Conservation (phyloP, 2,113 vertebrate genomes). For the Fukomys damarensis region DNA sequence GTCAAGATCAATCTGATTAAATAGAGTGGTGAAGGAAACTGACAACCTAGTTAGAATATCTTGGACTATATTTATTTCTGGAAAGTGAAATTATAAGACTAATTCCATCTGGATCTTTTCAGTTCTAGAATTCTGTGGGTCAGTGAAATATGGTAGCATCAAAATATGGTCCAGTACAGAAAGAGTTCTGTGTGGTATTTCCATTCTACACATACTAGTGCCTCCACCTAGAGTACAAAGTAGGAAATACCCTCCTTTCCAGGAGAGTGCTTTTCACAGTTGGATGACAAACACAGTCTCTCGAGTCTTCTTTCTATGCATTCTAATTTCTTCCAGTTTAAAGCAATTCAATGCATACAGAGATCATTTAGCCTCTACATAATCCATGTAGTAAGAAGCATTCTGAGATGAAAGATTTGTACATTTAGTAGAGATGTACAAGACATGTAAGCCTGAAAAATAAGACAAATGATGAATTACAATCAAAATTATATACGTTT, state of each 20-base stretch:
- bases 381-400: neutral
- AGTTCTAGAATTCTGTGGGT: neutral
- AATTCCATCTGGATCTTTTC: neutral
- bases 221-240: constrained; percentile 67
- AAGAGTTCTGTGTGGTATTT: neutral
- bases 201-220: neutral
- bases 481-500: neutral
- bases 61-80: neutral
- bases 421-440: neutral
- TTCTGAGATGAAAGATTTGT: neutral
- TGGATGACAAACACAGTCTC: neutral
- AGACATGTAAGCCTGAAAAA: neutral
- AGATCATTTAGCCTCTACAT: neutral
- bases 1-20: neutral
- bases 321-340: neutral
- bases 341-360: neutral
- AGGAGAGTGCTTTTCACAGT: accelerated
- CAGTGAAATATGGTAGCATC: neutral
- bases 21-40: neutral
- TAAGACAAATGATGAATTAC: neutral
- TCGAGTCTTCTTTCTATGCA: neutral
- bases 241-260: constrained; percentile 6
- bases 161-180: neutral
- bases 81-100: neutral
- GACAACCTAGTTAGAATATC: neutral